Evolutionary conservation across 2,797 vertebrate genomes (phyloP), one percentile per base, ranked within the genome.

Genomic region (Galaxias olidus): DNA sequence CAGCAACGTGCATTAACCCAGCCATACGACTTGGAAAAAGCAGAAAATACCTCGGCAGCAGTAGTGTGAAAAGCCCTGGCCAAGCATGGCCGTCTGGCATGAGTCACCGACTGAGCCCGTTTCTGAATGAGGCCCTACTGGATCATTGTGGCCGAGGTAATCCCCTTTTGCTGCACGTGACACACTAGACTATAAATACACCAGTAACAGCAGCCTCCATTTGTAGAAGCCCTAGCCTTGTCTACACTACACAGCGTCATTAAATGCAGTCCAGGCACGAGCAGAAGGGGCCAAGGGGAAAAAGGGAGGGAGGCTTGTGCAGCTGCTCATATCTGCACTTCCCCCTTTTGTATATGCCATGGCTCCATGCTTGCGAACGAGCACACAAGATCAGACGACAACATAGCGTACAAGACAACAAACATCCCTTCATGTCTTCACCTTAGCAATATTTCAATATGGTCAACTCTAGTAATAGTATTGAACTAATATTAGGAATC

Each of bases 151-250:
- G 84, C 80, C 73, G 73, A 88, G 89, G 91, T 90, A 90, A 92
- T 91, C 88, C 89, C 89, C 84, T 72, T 80, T 79, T 77, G 61
- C 80, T 82, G 82, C 83, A 82, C 81, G 80, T 81, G 82, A 86
- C 88, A 88, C 83, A 58, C 82, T 18, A 65, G 71, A 86, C 89
- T 92, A 92, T 88, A 92, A 90, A 91, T 92, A 92, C 86, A 77
- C 88, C 67, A 81, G 30, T n/a, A n/a, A n/a, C 30, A 30, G 30
- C 30, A 69, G 79, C 74, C 81, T 80, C 82, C 83, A 79, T 84
- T 86, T 77, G 82, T 66, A 69, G 62, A 69, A 71, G 71, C 73
- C 75, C 64, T 20, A 3, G 59, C 66, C 68, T 69, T 52, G 7
- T 69, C 69, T 77, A 82, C 82, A 61, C 53, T 44, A 42, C 20